Base-by-base conservation (phyloP, 1,140 invertebrate species). In the Drosophila ambigua region DNA sequence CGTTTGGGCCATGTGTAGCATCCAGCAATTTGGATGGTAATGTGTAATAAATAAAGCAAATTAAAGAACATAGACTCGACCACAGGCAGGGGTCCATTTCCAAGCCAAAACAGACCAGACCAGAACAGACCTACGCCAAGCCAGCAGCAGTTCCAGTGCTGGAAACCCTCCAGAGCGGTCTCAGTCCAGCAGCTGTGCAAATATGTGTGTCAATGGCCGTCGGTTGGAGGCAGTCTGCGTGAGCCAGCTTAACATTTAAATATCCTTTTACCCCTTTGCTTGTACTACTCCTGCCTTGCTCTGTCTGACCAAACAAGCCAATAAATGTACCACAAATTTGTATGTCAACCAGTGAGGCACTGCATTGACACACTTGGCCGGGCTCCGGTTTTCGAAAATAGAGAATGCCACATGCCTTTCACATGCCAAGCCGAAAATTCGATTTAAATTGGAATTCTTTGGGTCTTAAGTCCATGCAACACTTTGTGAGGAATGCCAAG, bases 241-340 rank as follows among this genome's bases (percentile, higher is more conserved):
- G 45, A 31, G 50, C 54, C 61, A 72, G 77, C 80, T 80, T 73
- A 80, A 58, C 72, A 80, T 74, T 74, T 74, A 74, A 74, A 74
- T 73, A 74, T 65, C 41, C 11, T 8, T 9, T 20, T 58, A 41
- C 31, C 62, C 62, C 35, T 43, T 39, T n/a, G 16, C 23, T 28
- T 7, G 41, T 20, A 20, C n/a, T 50, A 13, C 41, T 28, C 31
- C 61, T 16, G 15, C 50, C 24, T 7, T 49, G 28, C 24, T 59
- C 5, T 28, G 51, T 62, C 69, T 77, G 83, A 73, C 79, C 79
- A 88, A 78, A 87, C 83, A 83, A 88, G 83, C 84, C 83, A 88
- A 88, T 88, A 88, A 88, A 88, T 88, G 80, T 79, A 83, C 83
- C 83, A 83, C 83, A 87, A 85, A 85, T 85, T 71, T 88, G 83